phyloP scores from a whole-genome alignment of 2,113 vertebrate species.

The Cyrtonyx montezumae region DNA sequence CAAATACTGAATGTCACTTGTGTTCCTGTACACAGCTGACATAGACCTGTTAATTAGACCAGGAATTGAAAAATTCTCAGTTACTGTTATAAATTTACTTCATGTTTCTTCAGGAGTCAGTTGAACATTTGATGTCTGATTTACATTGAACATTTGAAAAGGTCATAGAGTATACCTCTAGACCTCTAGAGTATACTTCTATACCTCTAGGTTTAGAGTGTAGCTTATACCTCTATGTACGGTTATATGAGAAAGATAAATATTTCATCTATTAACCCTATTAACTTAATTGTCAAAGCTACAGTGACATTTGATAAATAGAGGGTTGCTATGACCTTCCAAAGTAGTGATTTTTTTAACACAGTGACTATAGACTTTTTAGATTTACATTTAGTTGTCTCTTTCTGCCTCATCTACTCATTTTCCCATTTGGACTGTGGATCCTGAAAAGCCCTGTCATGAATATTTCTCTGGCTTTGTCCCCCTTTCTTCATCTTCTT shows the following conservation, averaged over 20 bases:
- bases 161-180: neutral
- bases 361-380: neutral
- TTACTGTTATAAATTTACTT: slow-evolving; percentile 3
- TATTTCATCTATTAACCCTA: neutral
- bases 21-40: neutral
- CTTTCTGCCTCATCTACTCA: neutral
- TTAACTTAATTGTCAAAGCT: neutral
- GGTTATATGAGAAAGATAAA: neutral
- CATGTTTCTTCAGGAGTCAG: neutral
- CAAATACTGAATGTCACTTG: neutral
- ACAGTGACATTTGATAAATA: neutral
- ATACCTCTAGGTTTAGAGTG: too few species aligned
- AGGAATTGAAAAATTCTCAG: neutral
- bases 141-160: neutral
- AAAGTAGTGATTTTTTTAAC: neutral
- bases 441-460: neutral
- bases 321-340: neutral
- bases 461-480: neutral
- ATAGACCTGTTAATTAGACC: neutral
- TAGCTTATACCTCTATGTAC: neutral
- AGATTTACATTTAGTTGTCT: neutral
- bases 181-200: too few species aligned
- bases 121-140: neutral
- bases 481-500: neutral
- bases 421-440: neutral